phyloP scores from a whole-genome alignment of 2,113 vertebrate species.

The Procavia capensis region DNA sequence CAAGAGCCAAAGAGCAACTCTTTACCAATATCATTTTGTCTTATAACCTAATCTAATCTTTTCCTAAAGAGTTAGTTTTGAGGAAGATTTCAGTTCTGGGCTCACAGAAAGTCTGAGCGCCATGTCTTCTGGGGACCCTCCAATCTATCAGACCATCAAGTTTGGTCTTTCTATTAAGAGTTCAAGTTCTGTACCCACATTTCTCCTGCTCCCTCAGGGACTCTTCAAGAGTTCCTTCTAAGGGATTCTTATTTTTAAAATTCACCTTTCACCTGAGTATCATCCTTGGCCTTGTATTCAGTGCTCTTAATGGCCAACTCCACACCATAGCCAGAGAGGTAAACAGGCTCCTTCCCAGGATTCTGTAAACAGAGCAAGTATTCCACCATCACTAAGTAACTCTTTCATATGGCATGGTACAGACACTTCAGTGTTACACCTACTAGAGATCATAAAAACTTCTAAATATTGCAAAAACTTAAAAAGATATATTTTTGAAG shows the following conservation, averaged over 20 bases:
- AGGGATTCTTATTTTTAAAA: slow-evolving; percentile 80
- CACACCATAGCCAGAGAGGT: slow-evolving; percentile 97
- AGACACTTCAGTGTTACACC: background rate
- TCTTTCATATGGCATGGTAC: background rate
- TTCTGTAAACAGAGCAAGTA: slow-evolving; percentile 86
- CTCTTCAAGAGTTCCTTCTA: too few relatives aligned
- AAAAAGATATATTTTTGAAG: background rate
- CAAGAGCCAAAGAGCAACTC: too few relatives aligned
- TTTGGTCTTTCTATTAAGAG: too few relatives aligned
- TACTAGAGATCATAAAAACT: background rate
- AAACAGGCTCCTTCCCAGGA: slow-evolving; percentile 91
- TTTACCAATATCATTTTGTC: too few relatives aligned
- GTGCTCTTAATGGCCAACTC: slow-evolving; percentile 99
- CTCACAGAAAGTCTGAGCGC: too few relatives aligned
- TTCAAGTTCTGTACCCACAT: too few relatives aligned
- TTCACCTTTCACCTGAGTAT: slow-evolving; percentile 99
- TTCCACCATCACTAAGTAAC: background rate
- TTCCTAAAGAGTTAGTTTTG: too few relatives aligned
- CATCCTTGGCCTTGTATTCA: slow-evolving; percentile 99
- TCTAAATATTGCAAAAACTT: background rate
- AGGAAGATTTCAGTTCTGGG: too few relatives aligned
- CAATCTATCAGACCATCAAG: too few relatives aligned
- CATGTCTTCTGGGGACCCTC: too few relatives aligned
- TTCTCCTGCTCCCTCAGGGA: too few relatives aligned
- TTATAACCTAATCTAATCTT: too few relatives aligned